A percentile compares a stretch with the other conserved stretches of the same genome.
Conservation (phyloP, 2,797 vertebrate genomes). For the Amphiprion clarkii region DNA sequence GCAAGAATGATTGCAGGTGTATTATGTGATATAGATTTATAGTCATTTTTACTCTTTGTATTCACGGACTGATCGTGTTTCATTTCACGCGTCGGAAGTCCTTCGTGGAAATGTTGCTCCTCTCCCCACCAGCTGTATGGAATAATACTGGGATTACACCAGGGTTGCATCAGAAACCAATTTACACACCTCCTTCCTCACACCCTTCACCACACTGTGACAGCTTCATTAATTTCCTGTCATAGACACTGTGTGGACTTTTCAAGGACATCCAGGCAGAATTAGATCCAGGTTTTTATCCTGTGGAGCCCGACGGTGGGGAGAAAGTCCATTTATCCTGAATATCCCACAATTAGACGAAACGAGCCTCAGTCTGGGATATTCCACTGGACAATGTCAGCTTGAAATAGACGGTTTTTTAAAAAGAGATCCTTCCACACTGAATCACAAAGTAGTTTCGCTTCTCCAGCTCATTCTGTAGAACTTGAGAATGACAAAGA, state of each 20-base stretch:
- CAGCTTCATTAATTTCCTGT: not conserved
- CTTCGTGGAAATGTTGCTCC: not conserved
- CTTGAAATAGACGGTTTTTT: no score
- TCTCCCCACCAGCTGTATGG: no score
- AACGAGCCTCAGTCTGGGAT: no score
- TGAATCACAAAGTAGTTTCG: no score
- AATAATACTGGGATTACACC: constrained; percentile 31
- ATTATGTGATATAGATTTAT: not conserved
- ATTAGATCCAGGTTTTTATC: not conserved
- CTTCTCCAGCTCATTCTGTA: no score
- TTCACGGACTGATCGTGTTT: not conserved
- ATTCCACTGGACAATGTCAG: no score
- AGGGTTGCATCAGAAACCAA: constrained; percentile 58
- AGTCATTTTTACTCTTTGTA: not conserved
- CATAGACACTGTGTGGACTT: not conserved
- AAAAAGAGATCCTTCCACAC: no score
- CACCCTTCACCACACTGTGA: constrained; percentile 9
- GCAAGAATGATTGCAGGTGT: not conserved
- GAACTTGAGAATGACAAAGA: no score
- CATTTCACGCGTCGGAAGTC: not conserved
- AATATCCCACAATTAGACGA: no score
- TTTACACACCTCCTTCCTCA: not conserved
- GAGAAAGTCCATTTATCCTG: no score
- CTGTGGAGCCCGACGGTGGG: no score
- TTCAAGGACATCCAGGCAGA: constrained; percentile 18